Base-by-base conservation (phyloP, 2,797 vertebrate species). In the Halcyon smyrnensis region DNA sequence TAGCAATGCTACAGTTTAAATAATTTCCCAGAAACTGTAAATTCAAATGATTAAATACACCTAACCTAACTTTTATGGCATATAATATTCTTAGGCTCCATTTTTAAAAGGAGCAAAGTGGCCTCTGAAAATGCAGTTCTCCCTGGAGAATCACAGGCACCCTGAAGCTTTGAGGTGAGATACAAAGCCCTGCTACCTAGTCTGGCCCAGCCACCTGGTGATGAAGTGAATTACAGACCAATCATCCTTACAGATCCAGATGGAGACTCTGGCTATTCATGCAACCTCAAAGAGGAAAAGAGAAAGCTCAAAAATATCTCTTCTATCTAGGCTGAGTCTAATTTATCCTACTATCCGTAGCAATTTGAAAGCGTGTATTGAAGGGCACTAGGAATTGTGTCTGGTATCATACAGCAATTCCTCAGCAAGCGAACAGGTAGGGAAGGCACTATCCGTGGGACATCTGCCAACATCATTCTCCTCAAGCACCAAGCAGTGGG, bases 231-330 rank as follows among this genome's bases (percentile, higher is more conserved):
- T 88, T 68, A 79, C 71, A 87, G 92, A 56, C 74, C 60, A 45
- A 41, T 51, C 65, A 63, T 64, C 51, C 45, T 70, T 25, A 18
- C 3, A 11, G 84, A 91, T 90, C 28, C 21, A 92, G 89, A 88
- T 78, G 67, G 39, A 54, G 80, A 59, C 84, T 88, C 69, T 65
- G 84, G 88, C 77, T 88, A 67, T 68, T 23, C 54, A 70, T 50
- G 45, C 83, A 93, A 28, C 77, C 75, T 94, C 3, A 2, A 94
- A 92, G 76, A 77, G 5, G 13, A 70, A 59, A 75, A 84, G 43
- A 60, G 71, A 82, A 91, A 84, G 51, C 89, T 95, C 95, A 82
- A 82, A 94, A 94, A 78, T 64, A 65, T 50, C 77, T 95, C 69
- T 91, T 36, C 68, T 37, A 54, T 56, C 15, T 17, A 71, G 64